Conservation (phyloP, 1,140 invertebrate species). For the Wasmannia auropunctata region DNA sequence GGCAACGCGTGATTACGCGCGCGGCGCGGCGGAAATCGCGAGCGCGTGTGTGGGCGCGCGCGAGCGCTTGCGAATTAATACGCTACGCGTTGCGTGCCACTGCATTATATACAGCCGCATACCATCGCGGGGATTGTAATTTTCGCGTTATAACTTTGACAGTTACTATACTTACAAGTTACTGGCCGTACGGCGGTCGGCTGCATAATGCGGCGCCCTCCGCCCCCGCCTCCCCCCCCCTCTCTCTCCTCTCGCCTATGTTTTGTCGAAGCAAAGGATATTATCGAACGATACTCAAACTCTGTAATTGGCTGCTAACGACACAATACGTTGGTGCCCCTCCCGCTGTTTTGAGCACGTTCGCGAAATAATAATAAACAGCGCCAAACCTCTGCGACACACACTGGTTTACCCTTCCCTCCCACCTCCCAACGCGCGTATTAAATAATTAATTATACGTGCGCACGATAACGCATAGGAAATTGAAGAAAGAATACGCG, state of each 20-base stretch:
- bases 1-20: background rate
- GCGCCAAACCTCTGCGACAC: background rate
- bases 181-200: background rate
- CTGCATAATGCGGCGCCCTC: background rate
- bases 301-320: conserved; percentile 46
- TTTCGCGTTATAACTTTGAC: conserved; percentile 48
- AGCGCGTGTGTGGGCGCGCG: background rate
- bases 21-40: background rate
- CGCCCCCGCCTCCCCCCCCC: background rate
- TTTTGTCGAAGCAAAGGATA: conserved; percentile 25
- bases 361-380: conserved; percentile 30
- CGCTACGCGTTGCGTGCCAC: background rate
- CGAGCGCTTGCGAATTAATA: conserved; percentile 29
- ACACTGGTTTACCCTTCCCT: too few relatives aligned
- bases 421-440: background rate
- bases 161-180: conserved; percentile 55
- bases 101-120: background rate
- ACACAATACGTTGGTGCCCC: conserved; percentile 14
- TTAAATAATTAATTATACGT: conserved; percentile 20
- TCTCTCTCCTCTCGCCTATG: too few relatives aligned
- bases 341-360: conserved; percentile 14
- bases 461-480: background rate
- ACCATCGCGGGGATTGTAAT: conserved; percentile 31
- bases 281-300: conserved; percentile 53
- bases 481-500: background rate